Evolutionary conservation across 2,797 vertebrate genomes (phyloP), one percentile per base, ranked within the genome.

Genomic region (Vultur gryphus): DNA sequence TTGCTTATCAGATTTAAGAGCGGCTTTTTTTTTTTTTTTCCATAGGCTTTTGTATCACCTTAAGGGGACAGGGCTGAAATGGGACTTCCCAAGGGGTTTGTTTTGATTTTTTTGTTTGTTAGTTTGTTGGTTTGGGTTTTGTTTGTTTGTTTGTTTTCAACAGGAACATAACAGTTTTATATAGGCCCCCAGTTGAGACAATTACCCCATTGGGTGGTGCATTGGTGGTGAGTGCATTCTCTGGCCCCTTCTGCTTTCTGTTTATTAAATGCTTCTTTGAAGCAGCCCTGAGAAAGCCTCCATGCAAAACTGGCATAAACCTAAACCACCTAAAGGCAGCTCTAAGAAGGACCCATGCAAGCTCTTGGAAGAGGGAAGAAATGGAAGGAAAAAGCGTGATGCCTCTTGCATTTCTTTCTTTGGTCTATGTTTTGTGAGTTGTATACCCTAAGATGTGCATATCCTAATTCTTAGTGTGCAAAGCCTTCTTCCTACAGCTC

Each of bases 391-490:
- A 15, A 26, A 39, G 2, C 7, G 5, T 19, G 21, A 11, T 41
- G 3, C 24, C 2, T 49, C 21, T 92, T 59, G 14, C 0, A 35
- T 70, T 44, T 73, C 12, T 57, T 54, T 46, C 25, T 81, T 77
- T 39, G 12, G 2, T 54, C 11, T 70, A 0, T n/a, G n/a, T 41
- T 82, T 71, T 51, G 2, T 25, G 17, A 35, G 4, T 13, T 51
- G 0, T 18, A 7, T 51, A 10, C 12, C 7, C n/a, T 24, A 33
- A 67, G 17, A 23, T 3, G 6, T 31, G 3, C 1, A 0, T 11
- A 8, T 49, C 29, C 21, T 58, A 29, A 13, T 54, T 58, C 29
- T 67, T 16, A 57, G 8, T 29, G 14, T 46, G 17, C 33, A 82
- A 73, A 70, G 6, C 5, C 23, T 55, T 54, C 31, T 52, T 35